Conservation (phyloP, 2,888 invertebrate genomes). For the Tachina fera region DNA sequence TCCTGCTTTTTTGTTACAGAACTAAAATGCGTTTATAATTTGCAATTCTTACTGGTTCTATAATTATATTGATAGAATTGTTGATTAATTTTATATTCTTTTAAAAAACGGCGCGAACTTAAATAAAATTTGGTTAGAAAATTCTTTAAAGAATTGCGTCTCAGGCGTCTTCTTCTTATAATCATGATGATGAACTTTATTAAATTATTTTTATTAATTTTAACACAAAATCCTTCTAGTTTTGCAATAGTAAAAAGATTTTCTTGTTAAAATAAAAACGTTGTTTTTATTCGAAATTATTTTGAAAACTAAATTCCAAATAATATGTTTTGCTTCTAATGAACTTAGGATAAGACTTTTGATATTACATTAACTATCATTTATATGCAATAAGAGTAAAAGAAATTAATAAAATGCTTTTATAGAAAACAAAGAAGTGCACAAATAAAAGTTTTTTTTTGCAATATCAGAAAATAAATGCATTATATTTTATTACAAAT, state of each 20-base stretch:
- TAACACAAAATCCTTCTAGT: constrained; percentile 56
- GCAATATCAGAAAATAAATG: constrained; percentile 27
- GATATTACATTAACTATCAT: constrained; percentile 51
- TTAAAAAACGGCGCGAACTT: constrained; percentile 74
- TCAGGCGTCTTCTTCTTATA: constrained; percentile 71
- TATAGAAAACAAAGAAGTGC: constrained; percentile 51
- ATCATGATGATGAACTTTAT: constrained; percentile 72
- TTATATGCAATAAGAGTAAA: constrained; percentile 66
- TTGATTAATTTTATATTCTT: constrained; percentile 65
- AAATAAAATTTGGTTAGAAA: constrained; percentile 71
- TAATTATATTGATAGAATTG: constrained; percentile 18
- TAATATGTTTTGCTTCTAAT: neutral
- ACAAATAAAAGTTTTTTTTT: constrained; percentile 25
- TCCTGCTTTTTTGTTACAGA: no score
- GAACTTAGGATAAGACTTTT: constrained; percentile 3
- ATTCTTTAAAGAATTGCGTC: constrained; percentile 76
- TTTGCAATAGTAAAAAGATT: constrained; percentile 32
- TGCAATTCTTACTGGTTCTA: constrained; percentile 54
- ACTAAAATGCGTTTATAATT: neutral
- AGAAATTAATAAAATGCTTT: constrained; percentile 56
- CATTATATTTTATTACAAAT: neutral
- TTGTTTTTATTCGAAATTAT: constrained; percentile 42
- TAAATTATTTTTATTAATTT: constrained; percentile 21
- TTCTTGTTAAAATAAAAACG: constrained; percentile 54
- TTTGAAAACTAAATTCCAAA: constrained; percentile 62